Evolutionary conservation across 2,888 invertebrate species (phyloP), one percentile per base, ranked within the genome.

Genomic region (Ischnura elegans): DNA sequence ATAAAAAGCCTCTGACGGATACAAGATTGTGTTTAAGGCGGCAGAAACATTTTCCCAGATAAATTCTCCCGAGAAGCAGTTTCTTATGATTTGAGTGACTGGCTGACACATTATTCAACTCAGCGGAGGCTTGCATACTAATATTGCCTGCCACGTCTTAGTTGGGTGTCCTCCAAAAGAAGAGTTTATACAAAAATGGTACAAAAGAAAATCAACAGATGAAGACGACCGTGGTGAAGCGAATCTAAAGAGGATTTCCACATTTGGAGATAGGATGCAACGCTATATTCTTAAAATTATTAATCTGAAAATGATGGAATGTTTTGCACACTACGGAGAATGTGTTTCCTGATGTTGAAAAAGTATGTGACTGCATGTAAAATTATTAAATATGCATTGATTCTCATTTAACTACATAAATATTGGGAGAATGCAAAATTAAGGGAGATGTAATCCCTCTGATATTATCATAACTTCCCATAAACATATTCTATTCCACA

Each of bases 51-150:
- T 36, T 76, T 76, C 25, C 76, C 76, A 2, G 10, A n/a, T 6
- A 36, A 13, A 36, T 36, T 76, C 25, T 76, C 16, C 36, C 36
- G 76, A 16, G 76, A 36, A 36, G 76, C n/a, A 25, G 36, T 76
- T 76, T 76, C 36, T 36, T 76, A 76, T 36, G 76, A 36, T 76
- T 76, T 76, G 76, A 76, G 76, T 76, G 76, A 76, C 76, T 76
- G 76, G 36, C n/a, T 76, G 76, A 76, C 76, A 76, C 76, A 76
- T 76, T 76, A 76, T 76, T 76, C 76, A 76, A 76, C 29, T 36
- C 76, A 5, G 13, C 76, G 29, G 76, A 76, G 76, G n/a, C 29
- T 16, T 16, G 76, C 36, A 76, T 76, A 76, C 36, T 36, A 76
- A 76, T 76, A 76, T 76, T 36, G 76, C 36, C 76, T 36, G 36